These are phyloP conservation scores for Mesorhabditis belari DNA, from an alignment of 2,888 invertebrate species.

Conservation along the genomic window DNA sequence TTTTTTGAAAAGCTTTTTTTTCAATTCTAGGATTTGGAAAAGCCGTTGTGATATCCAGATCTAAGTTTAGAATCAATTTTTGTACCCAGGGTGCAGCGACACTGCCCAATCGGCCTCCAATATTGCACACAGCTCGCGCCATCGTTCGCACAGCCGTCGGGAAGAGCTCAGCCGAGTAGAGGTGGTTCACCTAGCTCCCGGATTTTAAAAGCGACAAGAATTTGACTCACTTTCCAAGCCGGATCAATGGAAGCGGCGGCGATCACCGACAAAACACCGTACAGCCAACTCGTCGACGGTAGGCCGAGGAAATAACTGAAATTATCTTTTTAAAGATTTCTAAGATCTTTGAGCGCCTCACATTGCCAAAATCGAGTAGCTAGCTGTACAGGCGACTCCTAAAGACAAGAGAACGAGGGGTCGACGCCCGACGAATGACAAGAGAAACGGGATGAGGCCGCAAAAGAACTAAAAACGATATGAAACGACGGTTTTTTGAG, in stretches of 20 bases:
- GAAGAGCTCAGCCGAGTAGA: slow-evolving; percentile 46
- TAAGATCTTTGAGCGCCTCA: slow-evolving; percentile 9
- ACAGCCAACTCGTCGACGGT: slow-evolving; percentile 3
- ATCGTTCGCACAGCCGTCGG: slow-evolving; percentile 41
- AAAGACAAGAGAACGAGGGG: slow-evolving; percentile 39
- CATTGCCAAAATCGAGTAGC: slow-evolving; percentile 4
- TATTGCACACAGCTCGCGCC: slow-evolving; percentile 45
- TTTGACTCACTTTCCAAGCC: slow-evolving; percentile 51
- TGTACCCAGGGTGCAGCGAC: slow-evolving; percentile 41
- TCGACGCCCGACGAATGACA: slow-evolving; percentile 30
- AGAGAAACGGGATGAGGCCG: slow-evolving; percentile 42
- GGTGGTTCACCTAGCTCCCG: slow-evolving; percentile 24
- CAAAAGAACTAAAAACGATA: slow-evolving; percentile 16
- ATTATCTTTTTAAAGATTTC: neutral
- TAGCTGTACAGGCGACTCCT: slow-evolving; percentile 3
- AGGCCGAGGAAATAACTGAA: slow-evolving; percentile 9
- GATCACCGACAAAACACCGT: slow-evolving; percentile 24
- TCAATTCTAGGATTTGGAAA: too few species aligned
- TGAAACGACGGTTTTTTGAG: too few species aligned
- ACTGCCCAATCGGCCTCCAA: slow-evolving; percentile 36
- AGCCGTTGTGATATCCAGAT: too few species aligned
- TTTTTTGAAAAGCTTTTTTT: too few species aligned
- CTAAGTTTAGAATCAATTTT: too few species aligned
- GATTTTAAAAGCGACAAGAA: neutral
- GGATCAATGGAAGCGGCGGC: slow-evolving; percentile 41